phyloP scores from a whole-genome alignment of 2,888 invertebrate species.

The Alcis repandata region DNA sequence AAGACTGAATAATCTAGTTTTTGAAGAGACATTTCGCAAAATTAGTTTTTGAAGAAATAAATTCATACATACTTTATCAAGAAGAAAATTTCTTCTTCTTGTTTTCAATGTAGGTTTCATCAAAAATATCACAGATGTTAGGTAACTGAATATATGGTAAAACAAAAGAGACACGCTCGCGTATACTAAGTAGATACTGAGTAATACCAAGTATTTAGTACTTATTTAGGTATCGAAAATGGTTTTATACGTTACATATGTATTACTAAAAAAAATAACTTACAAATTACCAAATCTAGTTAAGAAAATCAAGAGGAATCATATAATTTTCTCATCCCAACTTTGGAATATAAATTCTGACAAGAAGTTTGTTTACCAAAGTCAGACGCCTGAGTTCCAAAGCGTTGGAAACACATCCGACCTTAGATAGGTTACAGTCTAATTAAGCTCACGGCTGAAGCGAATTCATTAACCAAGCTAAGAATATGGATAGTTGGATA shows the following conservation, averaged over 20 bases:
- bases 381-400: slow-evolving; percentile 7
- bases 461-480: slow-evolving; percentile 30
- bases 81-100: too few relatives aligned
- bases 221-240: too few relatives aligned
- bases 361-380: neutral
- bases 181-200: too few relatives aligned
- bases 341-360: slow-evolving; percentile 5
- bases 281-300: too few relatives aligned
- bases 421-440: slow-evolving; percentile 23
- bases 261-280: too few relatives aligned
- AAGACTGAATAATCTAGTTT: slow-evolving; percentile 13
- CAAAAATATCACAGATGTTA: too few relatives aligned
- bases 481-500: slow-evolving; percentile 31
- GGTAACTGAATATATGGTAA: too few relatives aligned
- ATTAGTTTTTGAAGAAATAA: neutral
- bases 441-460: slow-evolving; percentile 23
- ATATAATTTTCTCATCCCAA: slow-evolving; percentile 6
- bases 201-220: too few relatives aligned
- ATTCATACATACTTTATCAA: neutral
- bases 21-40: slow-evolving; percentile 1
- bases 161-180: too few relatives aligned
- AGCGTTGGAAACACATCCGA: slow-evolving; percentile 2
- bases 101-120: too few relatives aligned
- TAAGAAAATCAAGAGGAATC: too few relatives aligned
- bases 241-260: too few relatives aligned